Percentiles rank a stretch among this genome's conserved stretches.
Conservation (phyloP, 2,113 vertebrate species). For the Ptychochromis oligacanthus region DNA sequence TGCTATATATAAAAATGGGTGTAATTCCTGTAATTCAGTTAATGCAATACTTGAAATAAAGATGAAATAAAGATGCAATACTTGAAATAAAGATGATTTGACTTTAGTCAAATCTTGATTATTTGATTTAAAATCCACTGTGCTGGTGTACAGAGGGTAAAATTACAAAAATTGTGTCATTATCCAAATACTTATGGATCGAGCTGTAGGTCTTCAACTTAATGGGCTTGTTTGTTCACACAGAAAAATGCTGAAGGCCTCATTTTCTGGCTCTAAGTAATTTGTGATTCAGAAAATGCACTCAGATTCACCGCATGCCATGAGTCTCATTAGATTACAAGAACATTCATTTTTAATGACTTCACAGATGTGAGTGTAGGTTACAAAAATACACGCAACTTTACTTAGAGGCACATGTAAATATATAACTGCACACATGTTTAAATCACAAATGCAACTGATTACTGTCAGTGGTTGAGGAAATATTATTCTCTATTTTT, state of each 20-base stretch:
- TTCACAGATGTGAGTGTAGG: not conserved
- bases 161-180: not conserved
- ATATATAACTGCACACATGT: not conserved
- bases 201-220: constrained; percentile 31
- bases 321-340: constrained; percentile 49
- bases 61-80: too few relatives aligned
- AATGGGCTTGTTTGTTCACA: constrained; percentile 69
- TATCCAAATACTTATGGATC: not conserved
- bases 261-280: constrained; percentile 51
- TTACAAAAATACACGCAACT: not conserved
- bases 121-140: not conserved
- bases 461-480: not conserved
- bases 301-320: constrained; percentile 38
- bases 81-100: not conserved
- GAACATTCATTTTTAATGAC: constrained; percentile 35
- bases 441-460: not conserved
- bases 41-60: not conserved
- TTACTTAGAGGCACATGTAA: not conserved
- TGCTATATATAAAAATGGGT: not conserved
- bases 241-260: constrained; percentile 45
- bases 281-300: constrained; percentile 16
- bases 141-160: not conserved
- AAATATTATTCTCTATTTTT: constrained; percentile 13
- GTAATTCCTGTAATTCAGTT: not conserved
- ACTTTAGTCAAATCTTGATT: not conserved